These are phyloP conservation scores for Hystrix cristata DNA, from an alignment of 2,113 vertebrate genomes.

Conservation along the genomic window DNA sequence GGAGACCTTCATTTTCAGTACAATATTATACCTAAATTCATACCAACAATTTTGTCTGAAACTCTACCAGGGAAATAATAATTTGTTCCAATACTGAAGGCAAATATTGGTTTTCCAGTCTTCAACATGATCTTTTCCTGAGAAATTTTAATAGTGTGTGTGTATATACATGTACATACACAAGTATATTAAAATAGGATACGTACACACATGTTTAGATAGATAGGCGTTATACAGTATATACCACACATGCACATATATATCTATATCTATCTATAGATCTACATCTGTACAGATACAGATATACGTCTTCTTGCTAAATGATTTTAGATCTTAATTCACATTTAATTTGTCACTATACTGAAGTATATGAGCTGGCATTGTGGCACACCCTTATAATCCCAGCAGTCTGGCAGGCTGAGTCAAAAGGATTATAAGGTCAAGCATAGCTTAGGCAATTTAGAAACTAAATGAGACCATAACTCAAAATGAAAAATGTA, in stretches of 20 bases:
- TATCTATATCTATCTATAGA: neutral
- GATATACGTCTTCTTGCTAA: neutral
- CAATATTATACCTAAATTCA: neutral
- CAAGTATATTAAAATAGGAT: no score
- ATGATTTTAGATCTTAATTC: neutral
- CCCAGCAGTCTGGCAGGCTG: neutral
- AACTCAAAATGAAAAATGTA: neutral
- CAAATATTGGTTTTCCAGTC: conserved; percentile 7
- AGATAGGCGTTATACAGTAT: neutral
- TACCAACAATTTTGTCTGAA: conserved; percentile 16
- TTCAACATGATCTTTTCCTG: conserved; percentile 47
- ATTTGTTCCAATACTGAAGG: neutral
- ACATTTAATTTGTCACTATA: conserved; percentile 53
- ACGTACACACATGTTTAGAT: neutral
- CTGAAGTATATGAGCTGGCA: neutral
- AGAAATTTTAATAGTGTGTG: neutral
- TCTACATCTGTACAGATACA: no score
- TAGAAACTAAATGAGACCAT: neutral
- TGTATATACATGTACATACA: no score
- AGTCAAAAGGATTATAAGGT: neutral
- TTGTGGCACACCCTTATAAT: neutral
- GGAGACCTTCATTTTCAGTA: neutral
- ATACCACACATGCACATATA: neutral
- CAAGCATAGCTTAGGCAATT: neutral
- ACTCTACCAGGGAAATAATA: neutral